Conservation (phyloP, 2,888 invertebrate genomes). For the Hoplodrina ambigua region DNA sequence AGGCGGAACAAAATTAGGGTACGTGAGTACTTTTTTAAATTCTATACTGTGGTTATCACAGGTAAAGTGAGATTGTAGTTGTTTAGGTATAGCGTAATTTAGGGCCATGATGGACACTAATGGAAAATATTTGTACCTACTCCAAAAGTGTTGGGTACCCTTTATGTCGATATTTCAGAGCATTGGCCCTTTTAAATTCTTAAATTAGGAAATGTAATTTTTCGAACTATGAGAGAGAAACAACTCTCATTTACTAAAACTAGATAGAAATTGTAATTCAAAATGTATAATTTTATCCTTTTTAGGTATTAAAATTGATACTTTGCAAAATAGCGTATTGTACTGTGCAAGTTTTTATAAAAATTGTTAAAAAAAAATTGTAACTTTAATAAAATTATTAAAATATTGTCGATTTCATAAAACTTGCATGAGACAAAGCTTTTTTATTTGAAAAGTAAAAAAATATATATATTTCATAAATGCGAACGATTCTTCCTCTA, state of each 20-base stretch:
- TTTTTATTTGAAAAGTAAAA: slow-evolving; percentile 32
- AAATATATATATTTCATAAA: slow-evolving; percentile 23
- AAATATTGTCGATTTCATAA: slow-evolving; percentile 38
- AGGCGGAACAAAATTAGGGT: slow-evolving; percentile 72
- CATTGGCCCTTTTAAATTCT: slow-evolving; percentile 58
- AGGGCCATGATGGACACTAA: slow-evolving; percentile 45
- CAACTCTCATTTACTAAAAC: slow-evolving; percentile 70
- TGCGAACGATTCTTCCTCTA: slow-evolving; percentile 56
- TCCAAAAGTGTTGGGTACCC: slow-evolving; percentile 27
- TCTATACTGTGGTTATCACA: slow-evolving; percentile 73
- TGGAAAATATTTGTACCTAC: slow-evolving; percentile 40
- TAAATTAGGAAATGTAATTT: slow-evolving; percentile 48
- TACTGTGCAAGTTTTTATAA: slow-evolving; percentile 57
- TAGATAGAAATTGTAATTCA: slow-evolving; percentile 62
- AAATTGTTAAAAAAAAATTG: slow-evolving; percentile 24
- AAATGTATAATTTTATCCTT: slow-evolving; percentile 53
- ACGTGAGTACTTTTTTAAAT: slow-evolving; percentile 64
- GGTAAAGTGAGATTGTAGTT: slow-evolving; percentile 82
- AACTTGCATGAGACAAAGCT: slow-evolving; percentile 52
- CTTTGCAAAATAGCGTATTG: slow-evolving; percentile 48
- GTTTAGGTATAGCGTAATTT: slow-evolving; percentile 62
- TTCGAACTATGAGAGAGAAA: slow-evolving; percentile 72
- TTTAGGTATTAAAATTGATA: slow-evolving; percentile 43
- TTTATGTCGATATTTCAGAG: slow-evolving; percentile 41
- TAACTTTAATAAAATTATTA: slow-evolving; percentile 31